Base-by-base conservation (phyloP, 2,888 invertebrate genomes). In the Silvanus unidentatus region DNA sequence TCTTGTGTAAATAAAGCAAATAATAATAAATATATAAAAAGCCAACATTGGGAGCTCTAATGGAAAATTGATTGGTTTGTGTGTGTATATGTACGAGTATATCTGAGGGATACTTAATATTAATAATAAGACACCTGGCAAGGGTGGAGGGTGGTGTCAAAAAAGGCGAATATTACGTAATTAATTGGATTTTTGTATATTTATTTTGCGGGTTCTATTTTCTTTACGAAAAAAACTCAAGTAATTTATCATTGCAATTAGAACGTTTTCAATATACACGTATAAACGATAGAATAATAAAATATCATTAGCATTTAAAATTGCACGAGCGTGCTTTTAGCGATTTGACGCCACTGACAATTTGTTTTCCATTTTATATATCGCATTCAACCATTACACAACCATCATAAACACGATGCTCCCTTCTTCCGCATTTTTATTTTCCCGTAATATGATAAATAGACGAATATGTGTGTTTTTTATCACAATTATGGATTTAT, bases 381-480 rank as follows among this genome's bases (percentile, higher is more conserved):
- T 57, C 63, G 65, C 65, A 60, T 64, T 57, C 57, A 56, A 65
- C 57, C 65, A 63, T 65, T 59, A 62, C 63, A 53, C 54, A 32
- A 32, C 28, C 32, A 32, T 45, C 52, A 51, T 47, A 57, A 55
- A 59, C 64, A 63, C 63, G 32, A 56, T 63, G 58, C 57, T n/a
- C 55, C 59, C 62, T 65, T 63, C 65, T 63, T 60, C 55, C 54
- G n/a, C 13, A 32, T 32, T 32, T 32, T 32, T 32, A 5, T 22
- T 32, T 3, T 32, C 10, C 5, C 4, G 4, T 8, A 12, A 32
- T 32, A 12, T 32, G 13, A 32, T 12, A n/a, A 32, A n/a, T 12
- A 12, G 32, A 32, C n/a, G n/a, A n/a, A n/a, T n/a, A n/a, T n/a
- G n/a, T 32, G 32, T 12, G n/a, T 56, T 57, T 58, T 58, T 44